Evolutionary conservation across 1,140 invertebrate species (phyloP), one percentile per base, ranked within the genome.

Genomic region (Heliconius hermathena): DNA sequence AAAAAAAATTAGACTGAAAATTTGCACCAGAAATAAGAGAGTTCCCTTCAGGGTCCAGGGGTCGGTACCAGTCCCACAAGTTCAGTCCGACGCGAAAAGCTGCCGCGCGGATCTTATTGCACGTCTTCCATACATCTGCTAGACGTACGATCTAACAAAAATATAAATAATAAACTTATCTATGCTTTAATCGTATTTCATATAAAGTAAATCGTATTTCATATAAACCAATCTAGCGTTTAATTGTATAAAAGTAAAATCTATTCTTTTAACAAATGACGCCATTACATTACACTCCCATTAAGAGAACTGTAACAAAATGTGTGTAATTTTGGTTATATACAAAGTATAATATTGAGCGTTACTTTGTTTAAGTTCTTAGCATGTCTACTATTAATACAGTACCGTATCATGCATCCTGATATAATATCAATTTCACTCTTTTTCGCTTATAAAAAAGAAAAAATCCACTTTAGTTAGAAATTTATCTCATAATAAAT

Each of bases 101-200:
- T 2, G 96, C 96, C 8, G 96, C 95, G 77, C 96, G 95, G 84
- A 97, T 97, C 95, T 97, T 97, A 90, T 97, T 97, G 91, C 96
- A 97, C 49, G 95, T 96, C 84, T 96, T 95, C 97, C 97, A 97
- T 70, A 97, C 95, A 88, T 96, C 95, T 0, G 92, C 89, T 26
- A 94, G 82, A 0, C 92, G 92, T 8, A 93, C 80, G 74, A 93
- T 91, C 93, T 95, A 82, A n/a, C 1, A 11, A 16, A 49, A 2
- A 22, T 73, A 18, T 49, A 49, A 46, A 73, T 16, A 36, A 46
- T 36, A n/a, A 46, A 13, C 11, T 41, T 3, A 20, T n/a, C 20
- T 57, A 57, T 57, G 16, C 4, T 49, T 18, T 49, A 18, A 52
- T 33, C 33, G 33, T 33, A 33, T 33, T 5, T 33, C 33, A 33